Base-by-base conservation (phyloP, 2,113 vertebrate species). In the Scopus umbretta region DNA sequence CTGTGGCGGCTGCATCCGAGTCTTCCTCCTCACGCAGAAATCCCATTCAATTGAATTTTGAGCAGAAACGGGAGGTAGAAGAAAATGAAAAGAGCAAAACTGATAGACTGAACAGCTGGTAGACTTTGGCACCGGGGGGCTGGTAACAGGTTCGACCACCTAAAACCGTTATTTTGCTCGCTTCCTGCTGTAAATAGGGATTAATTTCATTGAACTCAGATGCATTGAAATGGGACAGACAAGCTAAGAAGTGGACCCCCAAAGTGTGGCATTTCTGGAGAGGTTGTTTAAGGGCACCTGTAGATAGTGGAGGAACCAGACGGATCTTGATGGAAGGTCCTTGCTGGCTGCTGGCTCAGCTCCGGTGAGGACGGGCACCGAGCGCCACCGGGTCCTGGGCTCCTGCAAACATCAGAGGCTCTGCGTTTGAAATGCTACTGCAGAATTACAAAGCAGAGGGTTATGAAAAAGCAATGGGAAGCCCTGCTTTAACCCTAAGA, bases 1-100 rank as follows among this genome's bases (percentile, higher is more conserved):
- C n/a, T 11, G 3, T 59, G 1, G 72, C 2, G 6, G 3, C 67
- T 21, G 34, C 3, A 2, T 20, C 40, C 0, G 6, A 72, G 70
- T 59, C 49, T 30, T 14, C 11, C 43, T 80, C 36, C 75, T 42
- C 20, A 18, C 2, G 1, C 43, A 52, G 70, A 50, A 80, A 70
- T 34, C 62, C 56, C 49, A 3, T 3, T 22, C n/a, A 45, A 36
- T 3, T 32, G 76, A 23, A 8, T 45, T 73, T 23, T 3, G 68
- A 21, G 78, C 78, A n/a, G 79, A 23, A 87, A 9, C 5, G n/a
- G 66, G 38, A 29, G 9, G 29, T 34, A 52, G 56, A 36, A 62
- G 89, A 75, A 72, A 61, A 6, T 29, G 18, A 53, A 61, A 67
- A 53, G 43, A 53, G 45, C 55, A 61, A 27, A 74, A 18, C 21